Conservation (phyloP, 2,113 vertebrate genomes). For the Gavialis gangeticus region DNA sequence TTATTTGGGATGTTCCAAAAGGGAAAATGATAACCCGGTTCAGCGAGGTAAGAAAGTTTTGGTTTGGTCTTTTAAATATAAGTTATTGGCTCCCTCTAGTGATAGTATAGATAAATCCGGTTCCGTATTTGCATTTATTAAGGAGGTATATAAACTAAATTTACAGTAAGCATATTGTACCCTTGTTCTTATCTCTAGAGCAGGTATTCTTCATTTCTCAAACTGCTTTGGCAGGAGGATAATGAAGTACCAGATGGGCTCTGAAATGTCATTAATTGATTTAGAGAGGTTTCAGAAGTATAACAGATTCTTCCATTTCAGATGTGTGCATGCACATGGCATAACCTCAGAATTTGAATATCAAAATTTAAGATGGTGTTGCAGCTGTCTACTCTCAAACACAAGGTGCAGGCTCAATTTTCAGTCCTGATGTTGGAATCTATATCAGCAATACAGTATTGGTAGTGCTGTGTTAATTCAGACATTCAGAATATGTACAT, state of each 20-base stretch:
- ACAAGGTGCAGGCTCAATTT: background rate
- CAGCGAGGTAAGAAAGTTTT: slow-evolving; percentile 84
- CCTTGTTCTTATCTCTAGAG: background rate
- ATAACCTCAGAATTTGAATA: background rate
- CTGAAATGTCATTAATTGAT: background rate
- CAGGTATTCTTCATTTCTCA: background rate
- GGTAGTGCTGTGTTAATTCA: background rate
- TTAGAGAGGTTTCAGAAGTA: background rate
- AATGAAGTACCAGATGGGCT: background rate
- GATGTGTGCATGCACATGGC: background rate
- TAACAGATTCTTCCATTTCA: background rate
- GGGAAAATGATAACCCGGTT: slow-evolving; percentile 96
- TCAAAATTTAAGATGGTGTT: background rate
- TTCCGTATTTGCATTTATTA: background rate
- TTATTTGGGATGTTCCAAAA: slow-evolving; percentile 96
- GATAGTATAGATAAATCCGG: background rate
- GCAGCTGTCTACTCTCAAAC: background rate
- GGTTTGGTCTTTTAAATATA: background rate
- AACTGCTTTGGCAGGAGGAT: background rate
- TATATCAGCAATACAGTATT: background rate
- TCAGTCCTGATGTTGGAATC: background rate
- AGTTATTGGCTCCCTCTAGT: background rate
- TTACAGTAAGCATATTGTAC: background rate
- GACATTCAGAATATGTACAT: too few species aligned
- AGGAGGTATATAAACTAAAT: background rate